These are phyloP conservation scores for Pecten maximus DNA, from an alignment of 2,888 invertebrate genomes.

Conservation along the genomic window DNA sequence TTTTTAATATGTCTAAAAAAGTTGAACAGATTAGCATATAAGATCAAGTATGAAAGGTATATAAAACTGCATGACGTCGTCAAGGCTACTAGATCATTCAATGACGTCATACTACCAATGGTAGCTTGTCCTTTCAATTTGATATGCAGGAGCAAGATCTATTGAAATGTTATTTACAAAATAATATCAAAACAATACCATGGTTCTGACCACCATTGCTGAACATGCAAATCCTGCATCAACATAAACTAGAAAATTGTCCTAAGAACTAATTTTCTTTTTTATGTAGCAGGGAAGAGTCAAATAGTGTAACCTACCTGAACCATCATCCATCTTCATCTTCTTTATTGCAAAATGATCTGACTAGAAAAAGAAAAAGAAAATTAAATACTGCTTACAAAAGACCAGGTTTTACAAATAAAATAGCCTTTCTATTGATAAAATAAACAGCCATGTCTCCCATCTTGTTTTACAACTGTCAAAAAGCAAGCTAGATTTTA, in stretches of 20 bases:
- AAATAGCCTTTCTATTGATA: no score
- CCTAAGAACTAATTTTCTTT: background rate
- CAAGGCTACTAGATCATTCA: background rate
- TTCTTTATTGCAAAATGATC: background rate
- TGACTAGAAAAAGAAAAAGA: background rate
- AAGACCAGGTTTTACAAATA: no score
- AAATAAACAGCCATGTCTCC: no score
- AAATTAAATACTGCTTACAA: background rate
- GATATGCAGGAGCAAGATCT: background rate
- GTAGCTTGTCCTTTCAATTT: background rate
- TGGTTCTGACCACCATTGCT: conserved; percentile 12
- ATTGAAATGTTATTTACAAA: background rate
- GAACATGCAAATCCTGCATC: conserved; percentile 11
- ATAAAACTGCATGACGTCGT: no score
- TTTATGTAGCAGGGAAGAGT: background rate
- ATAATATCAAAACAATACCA: background rate
- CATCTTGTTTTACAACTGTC: no score
- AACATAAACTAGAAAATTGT: conserved; percentile 28
- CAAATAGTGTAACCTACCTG: background rate
- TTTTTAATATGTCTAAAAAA: no score
- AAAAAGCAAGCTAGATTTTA: no score
- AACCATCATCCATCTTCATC: background rate
- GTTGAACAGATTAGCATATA: no score
- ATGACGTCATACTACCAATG: background rate
- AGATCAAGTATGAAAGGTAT: no score